Evolutionary conservation across 1,140 invertebrate genomes (phyloP), one percentile per base, ranked within the genome.

Genomic region (Penaeus chinensis): DNA sequence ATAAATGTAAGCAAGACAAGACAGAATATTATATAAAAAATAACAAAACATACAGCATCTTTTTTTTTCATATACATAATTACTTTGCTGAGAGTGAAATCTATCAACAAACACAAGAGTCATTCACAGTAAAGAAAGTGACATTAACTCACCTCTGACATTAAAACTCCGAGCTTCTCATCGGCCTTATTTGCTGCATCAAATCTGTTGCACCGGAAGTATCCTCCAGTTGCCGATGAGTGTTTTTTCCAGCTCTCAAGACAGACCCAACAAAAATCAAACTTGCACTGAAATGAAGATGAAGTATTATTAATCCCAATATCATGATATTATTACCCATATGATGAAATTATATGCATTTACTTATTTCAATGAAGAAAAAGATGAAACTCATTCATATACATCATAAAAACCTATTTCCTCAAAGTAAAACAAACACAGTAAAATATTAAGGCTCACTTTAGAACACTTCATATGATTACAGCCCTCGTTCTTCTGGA

Each of bases 191-290:
- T 93, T 18, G 94, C 94, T 4, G 94, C 95, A 91, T 95, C 95
- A 91, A 95, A 95, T 42, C 95, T 92, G 91, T 95, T 95, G 91
- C 95, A 96, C 69, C 95, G 93, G 91, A 96, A 96, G 91, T 95
- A 96, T 2, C 95, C 95, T 13, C 95, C 95, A 16, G 95, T 96
- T 18, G 94, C 94, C 11, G 95, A 95, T 90, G 94, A 95, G 91
- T 96, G 95, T 82, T 94, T 93, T 91, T 96, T 96, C 95, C 95
- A 96, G 74, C 94, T 94, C 91, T 96, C 95, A 90, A 95, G 92
- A 91, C 95, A 96, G 24, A 96, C 95, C 95, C 95, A 99, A 93
- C 98, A 99, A 92, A 99, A 96, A 90, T 96, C 95, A 92, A 94
- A 94, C 93, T 95, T 96, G 91, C 95, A 96, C 94, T 95, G 91